Percentiles rank a stretch among this genome's conserved stretches.
Conservation (phyloP, 2,797 vertebrate genomes). For the Amphiprion clarkii region DNA sequence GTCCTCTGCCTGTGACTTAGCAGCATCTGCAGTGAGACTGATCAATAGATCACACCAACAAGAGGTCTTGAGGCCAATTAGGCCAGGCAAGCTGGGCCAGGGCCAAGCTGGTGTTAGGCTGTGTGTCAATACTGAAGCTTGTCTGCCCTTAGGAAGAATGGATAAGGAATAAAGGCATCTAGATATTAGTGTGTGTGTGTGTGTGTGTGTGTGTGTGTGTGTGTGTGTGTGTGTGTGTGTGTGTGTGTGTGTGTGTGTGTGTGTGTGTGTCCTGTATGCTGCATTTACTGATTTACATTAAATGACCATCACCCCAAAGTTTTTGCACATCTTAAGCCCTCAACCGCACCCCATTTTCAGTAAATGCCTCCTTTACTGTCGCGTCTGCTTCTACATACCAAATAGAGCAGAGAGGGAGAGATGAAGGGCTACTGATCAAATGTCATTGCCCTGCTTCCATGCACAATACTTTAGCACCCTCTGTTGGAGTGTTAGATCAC, state of each 20-base stretch:
- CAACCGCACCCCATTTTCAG: slow-evolving; percentile 65
- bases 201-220: neutral
- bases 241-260: neutral
- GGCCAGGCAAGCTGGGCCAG: slow-evolving; percentile 52
- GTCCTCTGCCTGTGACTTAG: slow-evolving; percentile 65
- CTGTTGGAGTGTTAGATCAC: slow-evolving; percentile 52
- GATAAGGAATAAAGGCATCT: slow-evolving; percentile 56
- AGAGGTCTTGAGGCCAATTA: slow-evolving; percentile 81
- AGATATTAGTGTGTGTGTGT: slow-evolving; percentile 16
- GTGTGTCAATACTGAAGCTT: slow-evolving; percentile 71
- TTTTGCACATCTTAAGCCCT: slow-evolving; percentile 57
- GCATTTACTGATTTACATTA: slow-evolving; percentile 54
- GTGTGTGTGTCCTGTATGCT: neutral
- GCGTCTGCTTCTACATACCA: slow-evolving; percentile 67
- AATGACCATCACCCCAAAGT: slow-evolving; percentile 55
- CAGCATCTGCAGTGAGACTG: slow-evolving; percentile 65
- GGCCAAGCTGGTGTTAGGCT: slow-evolving; percentile 63
- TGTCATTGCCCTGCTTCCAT: slow-evolving; percentile 49
- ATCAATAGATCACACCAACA: slow-evolving; percentile 80
- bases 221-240: neutral
- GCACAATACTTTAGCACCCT: slow-evolving; percentile 72
- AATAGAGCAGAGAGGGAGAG: slow-evolving; percentile 55
- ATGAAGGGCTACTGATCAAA: slow-evolving; percentile 66
- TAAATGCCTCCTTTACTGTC: slow-evolving; percentile 66
- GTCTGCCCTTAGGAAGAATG: slow-evolving; percentile 66